These are phyloP conservation scores for Eidolon helvum DNA, from an alignment of 2,113 vertebrate genomes.

Conservation along the genomic window DNA sequence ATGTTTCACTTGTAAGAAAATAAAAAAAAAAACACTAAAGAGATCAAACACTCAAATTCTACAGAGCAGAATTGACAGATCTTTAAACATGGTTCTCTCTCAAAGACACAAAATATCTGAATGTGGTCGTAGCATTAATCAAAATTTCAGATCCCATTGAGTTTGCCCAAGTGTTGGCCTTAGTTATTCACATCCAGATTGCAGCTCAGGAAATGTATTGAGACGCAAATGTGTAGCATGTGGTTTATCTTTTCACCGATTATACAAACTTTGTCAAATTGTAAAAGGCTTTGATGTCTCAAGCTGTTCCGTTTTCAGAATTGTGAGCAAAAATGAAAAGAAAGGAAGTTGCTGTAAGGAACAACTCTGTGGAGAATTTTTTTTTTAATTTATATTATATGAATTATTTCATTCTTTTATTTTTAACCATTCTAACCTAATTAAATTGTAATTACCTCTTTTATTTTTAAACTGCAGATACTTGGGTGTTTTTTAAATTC, in stretches of 20 bases:
- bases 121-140: constrained; percentile 64
- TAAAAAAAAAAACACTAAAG: constrained; percentile 70
- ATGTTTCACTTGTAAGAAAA: constrained; percentile 69
- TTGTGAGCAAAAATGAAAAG: constrained; percentile 53
- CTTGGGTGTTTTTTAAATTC: too few species aligned
- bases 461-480: too few species aligned
- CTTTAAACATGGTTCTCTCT: constrained; percentile 73
- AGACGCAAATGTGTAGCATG: constrained; percentile 56
- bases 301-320: constrained; percentile 61
- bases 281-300: constrained; percentile 63
- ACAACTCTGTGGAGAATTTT: constrained; percentile 23
- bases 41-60: constrained; percentile 70
- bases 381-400: not conserved
- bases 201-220: constrained; percentile 62
- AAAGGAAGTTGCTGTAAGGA: constrained; percentile 27
- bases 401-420: too few species aligned
- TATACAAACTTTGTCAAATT: constrained; percentile 59
- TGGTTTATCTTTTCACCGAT: constrained; percentile 66
- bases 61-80: constrained; percentile 72
- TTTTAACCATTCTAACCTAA: too few species aligned
- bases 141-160: constrained; percentile 71
- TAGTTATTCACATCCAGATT: constrained; percentile 55
- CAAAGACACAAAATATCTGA: constrained; percentile 71
- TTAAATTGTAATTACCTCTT: too few species aligned
- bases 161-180: constrained; percentile 26